Percentiles rank a stretch among this genome's conserved stretches.
These are phyloP conservation scores for Nothoprocta perdicaria DNA, from an alignment of 2,113 vertebrate species.

Conservation along the genomic window DNA sequence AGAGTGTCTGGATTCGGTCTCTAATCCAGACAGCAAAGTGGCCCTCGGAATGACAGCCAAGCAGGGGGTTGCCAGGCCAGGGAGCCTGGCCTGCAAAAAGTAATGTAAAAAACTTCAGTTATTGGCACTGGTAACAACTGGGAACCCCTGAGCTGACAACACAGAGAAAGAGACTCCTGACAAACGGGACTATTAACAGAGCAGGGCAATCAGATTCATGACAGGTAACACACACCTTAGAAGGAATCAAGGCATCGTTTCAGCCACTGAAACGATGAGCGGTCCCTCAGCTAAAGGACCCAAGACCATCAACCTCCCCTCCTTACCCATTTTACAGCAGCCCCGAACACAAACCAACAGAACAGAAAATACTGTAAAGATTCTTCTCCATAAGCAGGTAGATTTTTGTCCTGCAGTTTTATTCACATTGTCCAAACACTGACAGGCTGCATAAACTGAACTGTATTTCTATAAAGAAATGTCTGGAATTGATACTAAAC, in stretches of 20 bases:
- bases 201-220: conserved; percentile 50
- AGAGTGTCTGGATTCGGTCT: background rate
- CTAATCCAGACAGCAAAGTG: background rate
- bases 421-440: background rate
- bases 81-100: background rate
- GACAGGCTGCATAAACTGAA: background rate
- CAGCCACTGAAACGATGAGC: background rate
- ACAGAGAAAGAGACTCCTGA: background rate
- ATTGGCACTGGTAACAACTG: background rate
- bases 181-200: conserved; percentile 4
- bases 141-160: conserved; percentile 1
- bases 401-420: background rate
- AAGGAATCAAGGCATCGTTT: conserved; percentile 21
- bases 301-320: background rate
- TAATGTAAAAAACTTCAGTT: background rate
- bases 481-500: background rate
- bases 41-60: background rate
- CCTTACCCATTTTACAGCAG: background rate
- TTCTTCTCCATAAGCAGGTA: background rate
- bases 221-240: conserved; percentile 41
- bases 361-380: background rate
- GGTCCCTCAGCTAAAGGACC: background rate
- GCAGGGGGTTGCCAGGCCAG: rapidly evolving
- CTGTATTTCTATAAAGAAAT: background rate
- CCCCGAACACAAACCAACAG: background rate